phyloP scores from a whole-genome alignment of 2,797 vertebrate species.

The Bradypodion pumilum region DNA sequence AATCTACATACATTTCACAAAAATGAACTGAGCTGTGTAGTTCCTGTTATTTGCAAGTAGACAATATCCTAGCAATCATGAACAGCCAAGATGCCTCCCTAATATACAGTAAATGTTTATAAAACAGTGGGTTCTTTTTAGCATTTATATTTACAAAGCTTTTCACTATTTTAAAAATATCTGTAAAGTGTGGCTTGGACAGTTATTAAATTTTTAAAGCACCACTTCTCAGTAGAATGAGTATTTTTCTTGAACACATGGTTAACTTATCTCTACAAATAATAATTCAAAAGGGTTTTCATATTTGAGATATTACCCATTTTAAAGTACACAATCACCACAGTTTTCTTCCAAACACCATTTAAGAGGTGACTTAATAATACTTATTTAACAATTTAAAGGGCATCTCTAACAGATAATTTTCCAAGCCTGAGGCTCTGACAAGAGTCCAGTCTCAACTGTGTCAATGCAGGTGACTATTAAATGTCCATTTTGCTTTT shows the following conservation, averaged over 20 bases:
- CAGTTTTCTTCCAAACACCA: too few species aligned
- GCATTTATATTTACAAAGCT: rapidly evolving
- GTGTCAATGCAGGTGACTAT: too few species aligned
- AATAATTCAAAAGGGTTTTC: neutral
- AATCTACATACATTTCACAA: neutral
- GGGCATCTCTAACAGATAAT: too few species aligned
- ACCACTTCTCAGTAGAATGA: rapidly evolving
- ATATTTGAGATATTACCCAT: neutral
- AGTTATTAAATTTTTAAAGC: rapidly evolving
- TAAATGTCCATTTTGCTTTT: too few species aligned
- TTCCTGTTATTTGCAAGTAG: rapidly evolving
- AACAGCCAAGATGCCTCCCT: rapidly evolving
- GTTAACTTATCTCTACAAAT: neutral
- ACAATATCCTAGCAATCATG: rapidly evolving
- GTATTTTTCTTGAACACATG: rapidly evolving
- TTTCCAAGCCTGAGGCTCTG: too few species aligned
- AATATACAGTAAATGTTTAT: neutral
- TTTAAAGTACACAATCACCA: neutral
- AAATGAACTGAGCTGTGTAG: neutral
- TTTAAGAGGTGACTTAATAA: too few species aligned
- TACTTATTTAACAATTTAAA: too few species aligned
- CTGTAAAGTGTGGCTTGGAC: neutral
- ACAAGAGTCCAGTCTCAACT: too few species aligned
- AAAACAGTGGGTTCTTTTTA: too few species aligned
- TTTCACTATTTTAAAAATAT: rapidly evolving